Evolutionary conservation across 2,797 vertebrate genomes (phyloP), one percentile per base, ranked within the genome.

Genomic region (Pempheris klunzingeri): DNA sequence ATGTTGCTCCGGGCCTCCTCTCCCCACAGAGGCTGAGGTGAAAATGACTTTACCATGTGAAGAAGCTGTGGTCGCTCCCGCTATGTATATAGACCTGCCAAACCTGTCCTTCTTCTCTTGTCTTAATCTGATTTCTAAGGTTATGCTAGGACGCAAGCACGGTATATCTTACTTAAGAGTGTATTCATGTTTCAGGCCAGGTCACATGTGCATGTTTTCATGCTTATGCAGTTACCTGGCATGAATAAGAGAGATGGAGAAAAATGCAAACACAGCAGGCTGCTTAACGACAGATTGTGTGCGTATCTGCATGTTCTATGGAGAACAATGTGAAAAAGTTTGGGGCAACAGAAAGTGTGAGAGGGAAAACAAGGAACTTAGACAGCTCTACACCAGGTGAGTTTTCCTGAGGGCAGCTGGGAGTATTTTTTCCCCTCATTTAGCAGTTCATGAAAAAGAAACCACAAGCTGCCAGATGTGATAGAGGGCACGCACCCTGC

Each of bases 41-140:
- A 93, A 94, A 94, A 94, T 92, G 84, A 80, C 90, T 93, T 93
- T 92, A 90, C 89, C 92, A 91, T 87, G 80, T 70, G 82, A 87
- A 46, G 78, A 69, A 43, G 75, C 75, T 75, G 71, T 14, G 72
- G 85, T 76, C 3, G 74, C 71, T 82, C 74, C 70, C 32, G 59
- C 78, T 69, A 46, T 43, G 52, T 60, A 70, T 67, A 43, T 47
- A 61, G 32, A 30, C 4, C 59, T 60, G 86, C 84, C 87, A 86
- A 86, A 89, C 78, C n/a, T 59, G 77, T 78, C 80, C 81, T 32
- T 60, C 50, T 69, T 50, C 52, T 77, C 81, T 88, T 52, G 64
- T 89, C 84, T 85, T 84, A 81, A 86, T 91, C 54, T 50, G 60
- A 83, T 38, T 62, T 63, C 64, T 55, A 43, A 74, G 81, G 86